Base-by-base conservation (phyloP, 2,797 vertebrate genomes). In the Anabas testudineus region DNA sequence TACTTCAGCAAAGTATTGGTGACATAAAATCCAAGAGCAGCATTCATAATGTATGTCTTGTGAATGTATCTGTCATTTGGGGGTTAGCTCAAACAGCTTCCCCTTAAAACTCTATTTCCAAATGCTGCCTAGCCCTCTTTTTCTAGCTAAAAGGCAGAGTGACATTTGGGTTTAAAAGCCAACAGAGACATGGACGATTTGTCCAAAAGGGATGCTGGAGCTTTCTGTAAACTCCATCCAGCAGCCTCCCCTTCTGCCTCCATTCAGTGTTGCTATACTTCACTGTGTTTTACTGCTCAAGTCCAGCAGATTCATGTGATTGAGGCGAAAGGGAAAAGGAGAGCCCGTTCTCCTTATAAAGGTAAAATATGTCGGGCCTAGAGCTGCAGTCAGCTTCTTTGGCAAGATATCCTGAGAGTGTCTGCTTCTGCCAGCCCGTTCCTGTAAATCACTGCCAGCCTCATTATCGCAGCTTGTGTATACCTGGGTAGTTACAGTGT, bases 271-370 rank as follows among this genome's bases (percentile, higher is more conserved):
- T 76, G 73, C 71, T 46, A 52, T 76, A 61, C 78, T 70, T 86
- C 63, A 76, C 66, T 79, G 56, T 76, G 80, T 86, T 91, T 88
- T 84, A 75, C 74, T 84, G 68, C 66, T 61, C 15, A 24, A 70
- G 51, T 78, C 64, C 66, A 86, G 42, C 78, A 88, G 72, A 77
- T 88, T 79, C 77, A 80, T 83, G 65, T 65, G 83, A 85, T 67
- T 76, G 69, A 80, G 74, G 69, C n/a, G 10, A 56, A 57, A 62
- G 47, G 71, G 49, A 68, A 70, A 75, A 67, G 54, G 54, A 82
- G 76, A 70, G 59, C 62, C 49, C 74, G 72, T 85, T 90, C 64
- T 92, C 92, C 92, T 91, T 94, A 92, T 93, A 93, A 93, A 93
- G 92, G 87, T 88, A 92, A 94, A 94, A 92, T 91, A 92, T 93